Percentiles rank a stretch among this genome's conserved stretches.
These are phyloP conservation scores for Kradibia gibbosae DNA, from an alignment of 1,140 invertebrate genomes.

Conservation along the genomic window DNA sequence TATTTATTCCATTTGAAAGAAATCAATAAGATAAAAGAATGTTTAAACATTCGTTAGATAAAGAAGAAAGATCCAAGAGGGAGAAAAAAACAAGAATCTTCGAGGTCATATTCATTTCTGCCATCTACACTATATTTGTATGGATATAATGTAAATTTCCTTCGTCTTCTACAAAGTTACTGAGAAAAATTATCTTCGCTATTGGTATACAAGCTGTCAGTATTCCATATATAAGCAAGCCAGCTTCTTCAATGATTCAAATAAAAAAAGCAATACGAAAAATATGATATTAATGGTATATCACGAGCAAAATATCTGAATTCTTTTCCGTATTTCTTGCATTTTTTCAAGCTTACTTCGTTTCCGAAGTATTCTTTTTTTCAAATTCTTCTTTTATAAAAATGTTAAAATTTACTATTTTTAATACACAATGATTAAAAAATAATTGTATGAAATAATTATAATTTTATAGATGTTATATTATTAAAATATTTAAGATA, in stretches of 20 bases:
- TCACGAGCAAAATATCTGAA: constrained; percentile 5
- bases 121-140: not conserved
- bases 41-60: not conserved
- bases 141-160: not conserved
- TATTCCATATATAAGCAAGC: no score
- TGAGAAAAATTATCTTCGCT: not conserved
- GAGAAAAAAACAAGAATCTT: constrained; percentile 49
- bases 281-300: constrained; percentile 30
- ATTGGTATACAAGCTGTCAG: not conserved
- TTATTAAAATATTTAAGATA: no score
- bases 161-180: constrained; percentile 14
- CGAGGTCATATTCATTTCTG: constrained; percentile 42
- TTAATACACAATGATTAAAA: no score
- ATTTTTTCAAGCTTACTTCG: constrained; percentile 2
- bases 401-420: no score
- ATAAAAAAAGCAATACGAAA: constrained; percentile 11
- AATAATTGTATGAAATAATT: no score
- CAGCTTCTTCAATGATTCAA: not conserved
- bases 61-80: not conserved
- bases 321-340: not conserved
- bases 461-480: no score
- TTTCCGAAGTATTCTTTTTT: not conserved
- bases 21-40: constrained; percentile 60
- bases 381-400: constrained; percentile 19
- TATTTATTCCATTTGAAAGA: constrained; percentile 53